Evolutionary conservation across 2,888 invertebrate genomes (phyloP).

Genomic region (Epistrophe eligans): DNA sequence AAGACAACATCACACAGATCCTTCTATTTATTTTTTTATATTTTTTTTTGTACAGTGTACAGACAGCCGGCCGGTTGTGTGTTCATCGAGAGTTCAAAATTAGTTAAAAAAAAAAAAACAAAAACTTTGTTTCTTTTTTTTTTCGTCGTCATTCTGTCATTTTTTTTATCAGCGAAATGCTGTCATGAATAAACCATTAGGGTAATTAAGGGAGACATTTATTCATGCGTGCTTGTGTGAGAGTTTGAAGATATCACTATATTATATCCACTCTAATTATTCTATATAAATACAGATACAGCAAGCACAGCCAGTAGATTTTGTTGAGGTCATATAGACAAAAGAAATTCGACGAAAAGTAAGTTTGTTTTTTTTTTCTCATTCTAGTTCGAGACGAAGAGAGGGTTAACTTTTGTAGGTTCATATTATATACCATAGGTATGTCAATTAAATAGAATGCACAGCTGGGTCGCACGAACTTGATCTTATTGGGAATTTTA

Average conservation of each 20-base stretch:
- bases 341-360: constrained; percentile 57
- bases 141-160: constrained; percentile 49
- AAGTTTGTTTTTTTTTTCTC: constrained; percentile 5
- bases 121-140: constrained; percentile 7
- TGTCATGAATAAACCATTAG: constrained; percentile 76
- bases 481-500: background rate
- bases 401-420: background rate
- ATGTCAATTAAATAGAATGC: constrained; percentile 24
- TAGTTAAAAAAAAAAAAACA: constrained; percentile 35
- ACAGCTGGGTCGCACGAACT: background rate
- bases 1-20: constrained; percentile 5
- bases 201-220: constrained; percentile 75
- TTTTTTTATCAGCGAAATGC: constrained; percentile 70
- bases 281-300: background rate
- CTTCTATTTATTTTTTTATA: background rate
- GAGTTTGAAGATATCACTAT: constrained; percentile 25
- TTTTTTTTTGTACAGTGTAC: constrained; percentile 17
- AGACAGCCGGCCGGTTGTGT: constrained; percentile 27
- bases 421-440: background rate
- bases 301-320: background rate
- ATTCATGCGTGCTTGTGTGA: constrained; percentile 67
- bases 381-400: constrained; percentile 2
- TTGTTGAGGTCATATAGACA: constrained; percentile 64
- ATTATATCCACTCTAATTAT: constrained; percentile 3
- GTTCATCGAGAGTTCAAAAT: constrained; percentile 58